Conservation (phyloP, 2,113 vertebrate species). For the Pterocles orientalis region DNA sequence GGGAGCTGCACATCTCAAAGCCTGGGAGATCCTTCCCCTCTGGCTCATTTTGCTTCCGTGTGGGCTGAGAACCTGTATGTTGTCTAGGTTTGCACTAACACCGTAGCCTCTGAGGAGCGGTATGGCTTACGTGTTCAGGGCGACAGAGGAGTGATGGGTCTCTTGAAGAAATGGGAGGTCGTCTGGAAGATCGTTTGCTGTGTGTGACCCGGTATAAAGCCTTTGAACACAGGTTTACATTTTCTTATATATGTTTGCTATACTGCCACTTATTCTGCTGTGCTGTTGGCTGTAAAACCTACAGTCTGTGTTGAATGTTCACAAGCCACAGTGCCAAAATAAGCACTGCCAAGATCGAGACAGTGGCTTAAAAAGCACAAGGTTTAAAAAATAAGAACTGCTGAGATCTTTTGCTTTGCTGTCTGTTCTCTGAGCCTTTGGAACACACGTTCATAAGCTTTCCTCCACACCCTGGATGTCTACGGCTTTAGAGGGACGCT, state of each 20-base stretch:
- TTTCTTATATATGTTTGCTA: background rate
- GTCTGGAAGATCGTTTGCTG: background rate
- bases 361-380: conserved; percentile 50
- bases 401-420: conserved; percentile 31
- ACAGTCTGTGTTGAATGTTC: conserved; percentile 33
- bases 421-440: background rate
- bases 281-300: background rate
- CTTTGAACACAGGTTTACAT: background rate
- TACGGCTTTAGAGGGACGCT: background rate
- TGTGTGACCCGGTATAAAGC: background rate
- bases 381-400: background rate
- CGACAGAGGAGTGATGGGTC: background rate
- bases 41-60: background rate
- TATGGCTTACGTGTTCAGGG: background rate
- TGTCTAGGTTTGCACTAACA: background rate
- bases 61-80: background rate
- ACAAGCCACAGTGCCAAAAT: conserved; percentile 29
- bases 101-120: background rate
- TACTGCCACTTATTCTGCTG: background rate
- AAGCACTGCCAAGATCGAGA: conserved; percentile 55
- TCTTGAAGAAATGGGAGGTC: background rate
- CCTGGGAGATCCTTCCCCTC: background rate
- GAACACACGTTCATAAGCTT: background rate
- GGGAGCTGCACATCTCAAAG: background rate
- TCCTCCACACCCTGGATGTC: background rate